Evolutionary conservation across 2,888 invertebrate species (phyloP).

Genomic region (Orgyia antiqua): DNA sequence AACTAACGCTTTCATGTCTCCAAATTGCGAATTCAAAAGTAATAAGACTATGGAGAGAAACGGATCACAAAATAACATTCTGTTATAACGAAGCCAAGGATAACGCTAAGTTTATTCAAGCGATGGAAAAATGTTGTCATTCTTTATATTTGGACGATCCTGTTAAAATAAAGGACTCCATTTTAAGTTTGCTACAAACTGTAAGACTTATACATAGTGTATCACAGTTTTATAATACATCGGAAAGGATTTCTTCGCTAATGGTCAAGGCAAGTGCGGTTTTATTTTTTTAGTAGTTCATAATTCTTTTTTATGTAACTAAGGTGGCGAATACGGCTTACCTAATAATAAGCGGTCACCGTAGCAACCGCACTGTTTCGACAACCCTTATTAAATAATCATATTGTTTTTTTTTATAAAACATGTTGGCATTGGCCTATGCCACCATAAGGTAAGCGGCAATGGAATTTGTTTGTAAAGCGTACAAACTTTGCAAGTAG

Average conservation of each 20-base stretch:
- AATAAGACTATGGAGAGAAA: conserved; percentile 89
- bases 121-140: conserved; percentile 96
- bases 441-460: no score
- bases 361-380: no score
- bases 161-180: conserved; percentile 93
- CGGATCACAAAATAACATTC: conserved; percentile 93
- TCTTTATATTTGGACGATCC: conserved; percentile 95
- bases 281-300: no score
- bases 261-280: conserved; percentile 89
- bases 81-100: conserved; percentile 97
- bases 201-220: conserved; percentile 95
- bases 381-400: no score
- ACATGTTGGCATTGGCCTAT: no score
- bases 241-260: conserved; percentile 95
- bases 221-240: conserved; percentile 97
- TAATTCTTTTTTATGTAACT: no score
- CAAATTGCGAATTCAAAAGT: conserved; percentile 87
- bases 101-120: conserved; percentile 94
- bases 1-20: conserved; percentile 86
- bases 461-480: no score
- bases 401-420: no score
- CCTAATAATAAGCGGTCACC: no score
- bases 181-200: conserved; percentile 92
- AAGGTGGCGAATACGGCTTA: no score
- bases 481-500: no score